phyloP scores from a whole-genome alignment of 2,888 invertebrate genomes.

The Kryphioiulus occultus region DNA sequence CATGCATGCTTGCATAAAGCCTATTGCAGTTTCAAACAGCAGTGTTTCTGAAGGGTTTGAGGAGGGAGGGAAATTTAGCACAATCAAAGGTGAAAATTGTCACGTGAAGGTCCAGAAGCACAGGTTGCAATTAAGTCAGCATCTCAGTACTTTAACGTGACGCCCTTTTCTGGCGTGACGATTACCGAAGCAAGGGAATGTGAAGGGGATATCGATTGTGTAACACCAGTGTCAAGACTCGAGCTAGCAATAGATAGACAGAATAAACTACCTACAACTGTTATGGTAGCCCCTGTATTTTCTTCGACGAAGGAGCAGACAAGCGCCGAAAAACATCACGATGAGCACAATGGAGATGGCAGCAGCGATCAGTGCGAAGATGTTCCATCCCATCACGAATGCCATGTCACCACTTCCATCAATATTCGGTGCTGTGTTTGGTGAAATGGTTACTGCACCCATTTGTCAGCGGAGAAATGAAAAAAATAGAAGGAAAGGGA shows the following conservation, averaged over 20 bases:
- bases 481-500: background rate
- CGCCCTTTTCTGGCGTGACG: background rate
- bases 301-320: conserved; percentile 51
- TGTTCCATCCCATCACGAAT: conserved; percentile 50
- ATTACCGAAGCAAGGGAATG: background rate
- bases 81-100: too few relatives aligned
- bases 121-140: background rate
- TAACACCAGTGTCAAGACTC: background rate
- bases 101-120: background rate
- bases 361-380: conserved; percentile 46
- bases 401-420: conserved; percentile 18
- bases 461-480: background rate
- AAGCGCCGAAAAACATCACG: conserved; percentile 50
- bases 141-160: background rate
- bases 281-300: conserved; percentile 52
- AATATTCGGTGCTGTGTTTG: conserved; percentile 41
- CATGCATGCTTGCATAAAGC: too few relatives aligned
- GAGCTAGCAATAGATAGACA: conserved; percentile 29
- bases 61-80: too few relatives aligned
- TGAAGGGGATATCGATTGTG: background rate
- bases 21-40: too few relatives aligned
- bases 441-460: conserved; percentile 48
- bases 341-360: conserved; percentile 48
- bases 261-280: conserved; percentile 52
- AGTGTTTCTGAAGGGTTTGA: too few relatives aligned